Conservation (phyloP, 2,113 vertebrate genomes). For the Prunella himalayana region DNA sequence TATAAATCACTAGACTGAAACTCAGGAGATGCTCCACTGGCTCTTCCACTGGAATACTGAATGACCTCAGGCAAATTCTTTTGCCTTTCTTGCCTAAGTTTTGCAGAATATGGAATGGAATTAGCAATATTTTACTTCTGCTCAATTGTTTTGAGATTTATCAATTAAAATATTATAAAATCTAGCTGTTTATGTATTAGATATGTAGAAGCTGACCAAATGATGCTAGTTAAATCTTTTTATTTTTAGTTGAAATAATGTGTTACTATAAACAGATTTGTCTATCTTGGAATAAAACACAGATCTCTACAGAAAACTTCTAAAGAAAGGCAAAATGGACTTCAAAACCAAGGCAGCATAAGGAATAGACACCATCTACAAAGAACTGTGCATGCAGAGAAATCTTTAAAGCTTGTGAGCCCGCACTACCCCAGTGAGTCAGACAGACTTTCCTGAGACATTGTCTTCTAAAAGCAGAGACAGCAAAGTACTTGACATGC, state of each 20-base stretch:
- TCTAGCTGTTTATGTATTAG: background rate
- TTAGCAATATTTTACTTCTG: background rate
- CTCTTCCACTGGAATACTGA: background rate
- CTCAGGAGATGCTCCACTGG: background rate
- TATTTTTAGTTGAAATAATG: background rate
- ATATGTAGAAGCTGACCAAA: background rate
- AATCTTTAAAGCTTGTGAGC: background rate
- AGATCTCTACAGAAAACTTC: background rate
- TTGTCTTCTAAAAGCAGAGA: background rate
- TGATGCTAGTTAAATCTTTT: background rate
- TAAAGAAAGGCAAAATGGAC: background rate
- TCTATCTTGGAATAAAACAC: background rate
- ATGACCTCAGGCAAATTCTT: background rate
- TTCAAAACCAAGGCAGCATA: background rate
- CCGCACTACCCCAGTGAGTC: background rate
- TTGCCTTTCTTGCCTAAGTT: background rate
- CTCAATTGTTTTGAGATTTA: background rate
- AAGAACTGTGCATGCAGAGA: background rate
- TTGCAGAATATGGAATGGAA: background rate
- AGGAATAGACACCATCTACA: background rate
- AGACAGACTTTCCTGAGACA: background rate
- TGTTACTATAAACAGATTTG: background rate
- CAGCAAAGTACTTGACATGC: background rate
- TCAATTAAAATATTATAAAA: background rate
- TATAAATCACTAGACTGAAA: conserved; percentile 28